phyloP scores from a whole-genome alignment of 2,113 vertebrate species.

The Pomatostomus ruficeps region DNA sequence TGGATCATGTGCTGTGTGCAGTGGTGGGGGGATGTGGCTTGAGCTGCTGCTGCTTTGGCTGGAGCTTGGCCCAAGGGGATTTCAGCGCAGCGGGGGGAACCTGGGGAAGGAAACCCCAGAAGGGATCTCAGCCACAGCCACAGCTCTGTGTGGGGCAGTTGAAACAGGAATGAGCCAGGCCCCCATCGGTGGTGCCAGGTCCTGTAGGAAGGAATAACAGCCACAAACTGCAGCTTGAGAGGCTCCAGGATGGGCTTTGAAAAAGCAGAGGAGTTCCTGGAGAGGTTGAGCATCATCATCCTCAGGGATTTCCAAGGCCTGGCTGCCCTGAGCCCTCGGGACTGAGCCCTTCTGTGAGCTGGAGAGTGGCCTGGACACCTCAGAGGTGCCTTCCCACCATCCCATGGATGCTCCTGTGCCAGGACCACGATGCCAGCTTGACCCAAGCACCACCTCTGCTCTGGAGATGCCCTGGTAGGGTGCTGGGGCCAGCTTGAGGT shows the following conservation, averaged over 20 bases:
- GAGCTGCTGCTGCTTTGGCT: background rate
- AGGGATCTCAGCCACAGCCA: background rate
- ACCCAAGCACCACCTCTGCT: background rate
- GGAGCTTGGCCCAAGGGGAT: background rate
- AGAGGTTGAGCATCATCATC: background rate
- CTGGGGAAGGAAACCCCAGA: background rate
- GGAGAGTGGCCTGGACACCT: background rate
- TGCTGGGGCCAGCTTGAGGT: background rate
- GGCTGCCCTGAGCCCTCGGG: background rate
- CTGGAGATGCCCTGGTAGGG: background rate
- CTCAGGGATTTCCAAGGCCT: background rate
- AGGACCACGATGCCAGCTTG: background rate
- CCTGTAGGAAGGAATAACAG: background rate
- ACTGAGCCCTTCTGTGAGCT: background rate
- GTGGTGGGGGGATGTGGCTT: background rate
- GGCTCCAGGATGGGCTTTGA: background rate
- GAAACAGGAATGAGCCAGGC: background rate
- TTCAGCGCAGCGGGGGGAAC: background rate
- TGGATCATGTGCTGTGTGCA: background rate
- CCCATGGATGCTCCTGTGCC: background rate
- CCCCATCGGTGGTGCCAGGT: background rate
- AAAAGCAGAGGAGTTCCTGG: background rate
- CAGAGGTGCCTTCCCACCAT: background rate
- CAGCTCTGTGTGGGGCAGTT: background rate
- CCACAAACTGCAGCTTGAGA: background rate